Base-by-base conservation (phyloP, 1,140 invertebrate species). In the Magallana gigas region DNA sequence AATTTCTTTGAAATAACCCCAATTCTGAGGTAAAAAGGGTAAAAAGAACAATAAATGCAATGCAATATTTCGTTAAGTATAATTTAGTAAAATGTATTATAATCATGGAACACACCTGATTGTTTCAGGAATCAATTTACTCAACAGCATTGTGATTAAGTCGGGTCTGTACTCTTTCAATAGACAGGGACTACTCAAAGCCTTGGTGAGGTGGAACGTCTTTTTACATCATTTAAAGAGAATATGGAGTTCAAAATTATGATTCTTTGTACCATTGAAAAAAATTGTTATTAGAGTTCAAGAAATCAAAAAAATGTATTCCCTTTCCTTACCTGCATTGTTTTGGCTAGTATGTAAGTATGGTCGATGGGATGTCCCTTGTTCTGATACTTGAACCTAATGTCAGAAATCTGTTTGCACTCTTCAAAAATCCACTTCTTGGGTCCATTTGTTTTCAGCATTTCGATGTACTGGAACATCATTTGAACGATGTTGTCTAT, bases 381-480 rank as follows among this genome's bases (percentile, higher is more conserved):
- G 93, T 99, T 98, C 85, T 94, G 94, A 86, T 94, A 95, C 83
- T 92, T 90, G 88, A 95, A 95, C 9, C 88, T 88, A 92, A 94
- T 94, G 1, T 90, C 90, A 90, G 91, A 92, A n/a, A 95, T 84
- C 89, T 94, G 91, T 91, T 94, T 95, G 91, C 97, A 97, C 95
- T 99, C 98, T 91, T 98, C 96, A 94, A 97, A 98, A 91, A 99
- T 97, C 97, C 98, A 98, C 91, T 97, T 95, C 91, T 98, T 96
- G 0, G 98, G 97, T 8, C 97, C 97, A 85, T 96, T 95, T 64
- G 96, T 93, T 71, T 96, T 96, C 86, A 99, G 90, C 96, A 99
- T 96, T 90, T 97, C 96, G 60, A 99, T 96, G 94, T 99, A 99
- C 96, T 98, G 96, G 94, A 98, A 99, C 4, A 97, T 95, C 81